Conservation (phyloP, 2,888 invertebrate species). For the Sthenelais limicola region DNA sequence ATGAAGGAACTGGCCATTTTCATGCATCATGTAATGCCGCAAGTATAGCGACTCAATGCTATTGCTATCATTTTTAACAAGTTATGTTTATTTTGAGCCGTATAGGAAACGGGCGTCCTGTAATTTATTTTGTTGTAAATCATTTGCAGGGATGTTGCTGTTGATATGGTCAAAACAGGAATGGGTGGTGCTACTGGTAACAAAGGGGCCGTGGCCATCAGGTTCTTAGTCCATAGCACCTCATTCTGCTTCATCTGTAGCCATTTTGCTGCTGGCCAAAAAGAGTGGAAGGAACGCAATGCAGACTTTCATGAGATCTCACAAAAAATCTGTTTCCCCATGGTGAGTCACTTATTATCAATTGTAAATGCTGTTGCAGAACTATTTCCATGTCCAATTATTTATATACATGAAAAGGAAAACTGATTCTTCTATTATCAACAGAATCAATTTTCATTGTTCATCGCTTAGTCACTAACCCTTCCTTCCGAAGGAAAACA, state of each 20-base stretch:
- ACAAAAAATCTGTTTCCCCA: constrained; percentile 78
- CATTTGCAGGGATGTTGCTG: constrained; percentile 87
- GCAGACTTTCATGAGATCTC: constrained; percentile 97
- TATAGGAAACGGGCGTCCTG: too few species aligned
- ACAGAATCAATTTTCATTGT: too few species aligned
- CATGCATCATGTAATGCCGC: too few species aligned
- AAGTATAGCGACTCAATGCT: too few species aligned
- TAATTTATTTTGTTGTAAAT: too few species aligned
- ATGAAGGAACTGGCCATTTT: too few species aligned
- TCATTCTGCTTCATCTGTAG: constrained; percentile 98
- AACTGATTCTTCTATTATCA: too few species aligned
- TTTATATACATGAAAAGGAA: too few species aligned
- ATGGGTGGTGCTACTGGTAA: constrained; percentile 98
- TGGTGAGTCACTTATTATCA: constrained; percentile 63
- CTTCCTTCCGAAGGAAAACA: too few species aligned
- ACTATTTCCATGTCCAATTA: not conserved
- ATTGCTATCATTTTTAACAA: too few species aligned
- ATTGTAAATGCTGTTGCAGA: not conserved
- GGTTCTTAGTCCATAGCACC: constrained; percentile 91
- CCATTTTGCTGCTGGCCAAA: constrained; percentile 99
- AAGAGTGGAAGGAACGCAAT: constrained; percentile 94
- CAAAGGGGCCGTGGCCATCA: constrained; percentile 95
- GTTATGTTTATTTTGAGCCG: too few species aligned
- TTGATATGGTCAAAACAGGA: constrained; percentile 98
- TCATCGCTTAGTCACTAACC: too few species aligned